Evolutionary conservation across 2,113 vertebrate genomes (phyloP).

Genomic region (Amazona guildingii): DNA sequence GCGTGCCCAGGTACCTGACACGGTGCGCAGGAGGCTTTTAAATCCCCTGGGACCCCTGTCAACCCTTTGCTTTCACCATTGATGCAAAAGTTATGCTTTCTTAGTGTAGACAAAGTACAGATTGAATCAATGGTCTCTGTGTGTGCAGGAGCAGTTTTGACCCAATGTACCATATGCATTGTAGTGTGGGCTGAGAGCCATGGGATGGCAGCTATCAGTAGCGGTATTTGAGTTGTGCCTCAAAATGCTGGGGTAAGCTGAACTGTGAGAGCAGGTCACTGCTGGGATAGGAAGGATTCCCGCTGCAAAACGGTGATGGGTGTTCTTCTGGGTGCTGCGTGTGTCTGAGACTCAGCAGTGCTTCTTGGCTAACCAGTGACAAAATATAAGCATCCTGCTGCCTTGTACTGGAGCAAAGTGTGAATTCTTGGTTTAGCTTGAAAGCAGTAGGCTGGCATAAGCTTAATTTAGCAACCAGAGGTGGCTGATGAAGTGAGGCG

Average conservation of each 20-base stretch:
- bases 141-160: neutral
- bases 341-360: neutral
- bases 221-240: neutral
- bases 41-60: neutral
- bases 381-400: neutral
- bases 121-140: neutral
- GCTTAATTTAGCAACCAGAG: neutral
- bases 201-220: neutral
- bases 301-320: neutral
- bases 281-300: neutral
- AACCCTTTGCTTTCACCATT: neutral
- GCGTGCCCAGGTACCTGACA: accelerated
- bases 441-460: neutral
- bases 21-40: neutral
- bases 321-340: neutral
- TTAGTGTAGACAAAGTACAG: neutral
- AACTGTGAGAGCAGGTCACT: neutral
- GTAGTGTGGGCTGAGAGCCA: accelerated
- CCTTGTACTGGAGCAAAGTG: neutral
- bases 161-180: accelerated
- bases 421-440: neutral
- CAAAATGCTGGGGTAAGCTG: neutral
- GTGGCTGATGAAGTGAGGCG: neutral
- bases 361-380: neutral
- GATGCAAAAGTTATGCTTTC: neutral